Conservation (phyloP, 1,140 invertebrate genomes). For the Carposina sasakii region DNA sequence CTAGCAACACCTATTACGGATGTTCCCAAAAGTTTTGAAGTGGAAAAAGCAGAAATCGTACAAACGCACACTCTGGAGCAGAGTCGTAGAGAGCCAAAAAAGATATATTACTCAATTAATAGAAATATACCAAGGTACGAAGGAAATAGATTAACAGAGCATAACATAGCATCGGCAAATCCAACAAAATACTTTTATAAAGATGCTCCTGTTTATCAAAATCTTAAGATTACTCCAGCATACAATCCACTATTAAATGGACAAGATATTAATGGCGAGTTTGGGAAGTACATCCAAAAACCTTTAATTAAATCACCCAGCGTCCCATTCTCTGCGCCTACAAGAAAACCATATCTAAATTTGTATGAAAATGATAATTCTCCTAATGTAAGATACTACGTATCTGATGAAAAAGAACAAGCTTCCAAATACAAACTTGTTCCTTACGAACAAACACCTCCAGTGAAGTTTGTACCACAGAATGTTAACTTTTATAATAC, state of each 20-base stretch:
- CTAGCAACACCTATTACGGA: conserved; percentile 48
- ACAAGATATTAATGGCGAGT: conserved; percentile 29
- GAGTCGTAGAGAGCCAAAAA: conserved; percentile 40
- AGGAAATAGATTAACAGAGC: conserved; percentile 64
- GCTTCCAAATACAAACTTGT: conserved; percentile 61
- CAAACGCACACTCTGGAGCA: conserved; percentile 37
- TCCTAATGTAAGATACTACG: conserved; percentile 51
- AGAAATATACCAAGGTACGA: conserved; percentile 65
- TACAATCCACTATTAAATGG: conserved; percentile 38
- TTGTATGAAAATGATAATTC: conserved; percentile 42
- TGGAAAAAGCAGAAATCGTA: conserved; percentile 58
- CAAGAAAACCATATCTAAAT: conserved; percentile 47
- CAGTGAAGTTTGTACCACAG: conserved; percentile 40
- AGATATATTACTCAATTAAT: conserved; percentile 42
- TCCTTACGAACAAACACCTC: conserved; percentile 68
- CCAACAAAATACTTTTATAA: conserved; percentile 58
- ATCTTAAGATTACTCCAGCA: conserved; percentile 31
- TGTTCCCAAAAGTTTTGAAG: conserved; percentile 45
- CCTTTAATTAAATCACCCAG: conserved; percentile 36
- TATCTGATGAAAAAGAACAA: conserved; percentile 44
- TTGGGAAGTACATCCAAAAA: conserved; percentile 38
- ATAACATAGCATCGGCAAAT: conserved; percentile 66
- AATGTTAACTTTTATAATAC: conserved; percentile 27
- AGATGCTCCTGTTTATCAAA: conserved; percentile 41
- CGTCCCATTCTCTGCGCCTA: conserved; percentile 27